Evolutionary conservation across 2,113 vertebrate genomes (phyloP), one percentile per base, ranked within the genome.

Genomic region (Podarcis raffonei): DNA sequence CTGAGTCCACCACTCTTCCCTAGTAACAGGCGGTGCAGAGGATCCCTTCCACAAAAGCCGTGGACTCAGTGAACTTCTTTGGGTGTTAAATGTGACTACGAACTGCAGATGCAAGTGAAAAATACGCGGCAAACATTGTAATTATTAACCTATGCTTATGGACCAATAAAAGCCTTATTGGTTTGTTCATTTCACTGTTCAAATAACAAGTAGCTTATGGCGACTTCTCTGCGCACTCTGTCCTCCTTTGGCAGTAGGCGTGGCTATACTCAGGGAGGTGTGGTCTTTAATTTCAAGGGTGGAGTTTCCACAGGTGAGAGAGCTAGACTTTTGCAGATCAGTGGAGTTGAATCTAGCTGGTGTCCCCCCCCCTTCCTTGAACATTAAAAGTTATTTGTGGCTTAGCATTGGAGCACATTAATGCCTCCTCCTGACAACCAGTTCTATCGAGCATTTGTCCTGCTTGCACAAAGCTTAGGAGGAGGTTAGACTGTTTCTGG

Each of bases 141-240:
- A 83, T 83, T 27, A 83, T 83, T 83, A 88, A 88, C 87, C 23
- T 11, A 66, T 4, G 2, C 53, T 76, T 65, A 69, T 39, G 65
- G 57, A 75, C 27, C 57, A 88, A 88, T 75, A 75, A 65, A 75
- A 5, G 42, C 30, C 30, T 83, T 88, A 75, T 75, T 42, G 53
- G 85, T 71, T 53, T 69, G 48, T 59, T 82, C 32, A 75, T 88
- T 27, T 75, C 69, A 42, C 48, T 88, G 80, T 66, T 83, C 37
- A 83, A 83, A 66, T 82, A 74, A 83, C 20, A 48, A 48, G 48
- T 48, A 48, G 15, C 72, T 83, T 48, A 39, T 65, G 71, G 25
- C 37, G 57, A 83, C 16, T 66, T 76, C 5, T 88, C 71, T 48
- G 35, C 71, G 71, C 30, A 76, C 75, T 4, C 20, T 83, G 57